Conservation (phyloP, 2,888 invertebrate species). For the Orthosia cruda region DNA sequence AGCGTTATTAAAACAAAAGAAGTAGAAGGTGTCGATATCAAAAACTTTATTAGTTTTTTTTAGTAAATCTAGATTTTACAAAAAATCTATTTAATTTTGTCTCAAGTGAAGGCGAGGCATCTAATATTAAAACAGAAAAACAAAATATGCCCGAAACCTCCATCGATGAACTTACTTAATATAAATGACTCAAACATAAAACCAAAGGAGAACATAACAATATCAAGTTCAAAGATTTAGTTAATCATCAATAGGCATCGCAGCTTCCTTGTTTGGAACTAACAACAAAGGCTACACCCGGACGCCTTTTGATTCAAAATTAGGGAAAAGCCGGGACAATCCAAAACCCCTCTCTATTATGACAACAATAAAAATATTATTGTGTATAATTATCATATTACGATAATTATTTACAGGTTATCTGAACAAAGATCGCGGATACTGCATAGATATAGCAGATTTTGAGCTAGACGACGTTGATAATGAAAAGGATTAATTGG, state of each 20-base stretch:
- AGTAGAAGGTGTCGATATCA: too few relatives aligned
- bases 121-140: not conserved
- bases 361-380: constrained; percentile 53
- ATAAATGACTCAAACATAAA: constrained; percentile 35
- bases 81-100: too few relatives aligned
- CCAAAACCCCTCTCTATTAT: constrained; percentile 33
- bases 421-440: not conserved
- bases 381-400: too few relatives aligned
- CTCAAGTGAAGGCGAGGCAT: not conserved
- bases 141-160: not conserved
- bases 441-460: not conserved
- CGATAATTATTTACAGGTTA: constrained; percentile 54
- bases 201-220: constrained; percentile 23
- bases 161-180: constrained; percentile 22
- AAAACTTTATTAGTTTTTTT: too few relatives aligned
- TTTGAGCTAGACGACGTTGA: not conserved
- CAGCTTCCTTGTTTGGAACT: constrained; percentile 29
- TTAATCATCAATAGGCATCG: constrained; percentile 44
- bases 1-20: too few relatives aligned
- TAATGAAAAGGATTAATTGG: not conserved
- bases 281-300: constrained; percentile 41
- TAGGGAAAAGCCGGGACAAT: constrained; percentile 37
- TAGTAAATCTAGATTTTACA: too few relatives aligned
- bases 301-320: constrained; percentile 49
- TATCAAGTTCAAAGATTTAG: constrained; percentile 47